phyloP scores from a whole-genome alignment of 1,140 invertebrate genomes.

The Heliconius nattereri region DNA sequence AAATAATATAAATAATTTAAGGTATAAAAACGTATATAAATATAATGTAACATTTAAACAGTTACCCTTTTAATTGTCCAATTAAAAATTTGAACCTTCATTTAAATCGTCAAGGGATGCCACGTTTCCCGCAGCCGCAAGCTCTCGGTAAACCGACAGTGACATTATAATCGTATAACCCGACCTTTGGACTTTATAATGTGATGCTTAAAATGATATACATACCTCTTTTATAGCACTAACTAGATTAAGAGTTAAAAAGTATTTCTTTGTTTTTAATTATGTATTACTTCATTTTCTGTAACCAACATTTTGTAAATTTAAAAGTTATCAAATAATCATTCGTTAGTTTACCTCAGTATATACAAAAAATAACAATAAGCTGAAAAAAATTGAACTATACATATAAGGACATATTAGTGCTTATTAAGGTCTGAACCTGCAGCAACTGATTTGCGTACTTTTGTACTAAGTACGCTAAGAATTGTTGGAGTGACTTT shows the following conservation, averaged over 20 bases:
- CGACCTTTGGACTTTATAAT: constrained; percentile 11
- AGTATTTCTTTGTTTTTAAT: neutral
- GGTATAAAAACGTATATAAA: neutral
- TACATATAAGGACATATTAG: no score
- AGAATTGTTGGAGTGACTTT: no score
- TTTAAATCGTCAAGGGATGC: neutral
- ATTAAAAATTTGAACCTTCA: constrained; percentile 5
- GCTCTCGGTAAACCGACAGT: constrained; percentile 6
- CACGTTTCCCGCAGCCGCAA: neutral
- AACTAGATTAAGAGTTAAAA: neutral
- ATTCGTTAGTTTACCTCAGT: no score
- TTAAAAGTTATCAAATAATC: no score
- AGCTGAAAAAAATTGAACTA: no score
- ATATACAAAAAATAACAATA: no score
- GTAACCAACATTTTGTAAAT: no score
- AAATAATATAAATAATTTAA: neutral
- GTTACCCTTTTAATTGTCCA: neutral
- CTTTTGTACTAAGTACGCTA: no score
- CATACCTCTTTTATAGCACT: neutral
- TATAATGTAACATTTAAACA: neutral
- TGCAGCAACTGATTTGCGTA: no score
- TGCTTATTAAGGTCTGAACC: no score
- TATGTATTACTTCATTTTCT: neutral
- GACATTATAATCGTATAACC: constrained; percentile 14
- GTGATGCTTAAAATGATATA: neutral